phyloP scores from a whole-genome alignment of 2,888 invertebrate genomes.

The Lordiphosa andalusiaca region DNA sequence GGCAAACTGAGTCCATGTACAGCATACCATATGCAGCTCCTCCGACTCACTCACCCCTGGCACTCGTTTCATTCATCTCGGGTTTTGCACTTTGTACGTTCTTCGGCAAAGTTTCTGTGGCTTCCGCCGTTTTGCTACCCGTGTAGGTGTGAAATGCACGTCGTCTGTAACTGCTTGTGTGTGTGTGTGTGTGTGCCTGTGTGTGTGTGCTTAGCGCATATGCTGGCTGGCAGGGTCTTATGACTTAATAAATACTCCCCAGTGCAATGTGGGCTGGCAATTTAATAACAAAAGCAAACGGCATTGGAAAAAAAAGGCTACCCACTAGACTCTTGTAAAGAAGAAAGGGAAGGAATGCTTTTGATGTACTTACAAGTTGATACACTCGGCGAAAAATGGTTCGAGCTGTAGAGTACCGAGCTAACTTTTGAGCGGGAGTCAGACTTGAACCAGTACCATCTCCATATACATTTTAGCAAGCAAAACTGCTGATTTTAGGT shows the following conservation, averaged over 20 bases:
- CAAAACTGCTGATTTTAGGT: too few species aligned
- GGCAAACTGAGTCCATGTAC: slow-evolving; percentile 11
- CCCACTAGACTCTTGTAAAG: too few species aligned
- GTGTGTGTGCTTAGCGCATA: slow-evolving; percentile 1
- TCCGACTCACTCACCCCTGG: neutral
- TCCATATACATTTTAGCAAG: too few species aligned
- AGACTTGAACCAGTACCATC: too few species aligned
- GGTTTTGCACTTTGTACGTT: slow-evolving; percentile 9
- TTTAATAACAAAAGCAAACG: slow-evolving; percentile 68
- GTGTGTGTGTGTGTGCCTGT: slow-evolving; percentile 1
- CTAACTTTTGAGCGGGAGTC: too few species aligned
- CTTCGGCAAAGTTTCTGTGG: slow-evolving; percentile 7
- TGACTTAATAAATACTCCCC: slow-evolving; percentile 70
- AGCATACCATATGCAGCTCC: slow-evolving; percentile 11
- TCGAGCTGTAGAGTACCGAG: too few species aligned
- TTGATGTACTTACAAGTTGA: slow-evolving; percentile 11
- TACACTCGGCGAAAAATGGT: neutral
- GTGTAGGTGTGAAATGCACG: slow-evolving; percentile 56
- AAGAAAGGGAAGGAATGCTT: neutral
- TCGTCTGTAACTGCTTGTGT: slow-evolving; percentile 20
- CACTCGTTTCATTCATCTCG: slow-evolving; percentile 6
- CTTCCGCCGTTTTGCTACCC: slow-evolving; percentile 5
- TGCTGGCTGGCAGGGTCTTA: slow-evolving; percentile 44
- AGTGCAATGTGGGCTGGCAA: slow-evolving; percentile 66
- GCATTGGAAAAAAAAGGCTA: slow-evolving; percentile 25